A percentile compares a stretch with the other conserved stretches of the same genome.
Conservation (phyloP, 2,888 invertebrate species). For the Pristionchus arcanus region DNA sequence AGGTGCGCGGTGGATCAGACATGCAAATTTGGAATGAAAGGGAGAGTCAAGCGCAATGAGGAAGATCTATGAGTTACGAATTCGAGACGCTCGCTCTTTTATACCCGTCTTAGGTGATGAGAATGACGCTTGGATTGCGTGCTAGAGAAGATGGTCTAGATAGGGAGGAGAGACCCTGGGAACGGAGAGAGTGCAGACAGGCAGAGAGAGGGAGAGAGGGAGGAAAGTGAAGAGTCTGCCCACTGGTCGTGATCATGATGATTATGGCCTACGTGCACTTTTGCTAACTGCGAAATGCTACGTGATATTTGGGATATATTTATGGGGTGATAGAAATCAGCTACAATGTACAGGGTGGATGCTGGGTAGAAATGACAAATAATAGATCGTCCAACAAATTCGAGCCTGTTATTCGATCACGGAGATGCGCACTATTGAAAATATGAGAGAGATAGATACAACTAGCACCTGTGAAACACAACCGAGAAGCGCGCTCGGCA, state of each 20-base stretch:
- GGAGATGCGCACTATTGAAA: too few species aligned
- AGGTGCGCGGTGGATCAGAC: too few species aligned
- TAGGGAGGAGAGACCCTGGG: constrained; percentile 9
- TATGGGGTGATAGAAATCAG: constrained; percentile 1
- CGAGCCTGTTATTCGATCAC: too few species aligned
- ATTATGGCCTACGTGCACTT: constrained; percentile 28
- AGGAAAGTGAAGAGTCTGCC: neutral
- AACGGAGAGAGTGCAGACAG: constrained; percentile 25
- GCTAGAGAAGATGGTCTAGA: constrained; percentile 8
- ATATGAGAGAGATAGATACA: neutral
- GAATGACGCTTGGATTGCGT: constrained; percentile 20
- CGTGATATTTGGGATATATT: neutral
- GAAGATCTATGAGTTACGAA: too few species aligned
- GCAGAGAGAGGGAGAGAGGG: neutral
- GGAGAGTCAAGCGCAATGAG: neutral
- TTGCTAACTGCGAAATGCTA: neutral
- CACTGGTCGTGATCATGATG: neutral
- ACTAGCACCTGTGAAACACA: neutral
- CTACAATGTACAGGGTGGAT: neutral
- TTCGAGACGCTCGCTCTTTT: neutral
- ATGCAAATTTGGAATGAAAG: neutral
- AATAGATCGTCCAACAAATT: too few species aligned
- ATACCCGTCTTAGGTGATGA: neutral
- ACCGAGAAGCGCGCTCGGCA: neutral
- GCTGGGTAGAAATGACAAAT: neutral